Percentiles rank a stretch among this genome's conserved stretches.
phyloP scores from a whole-genome alignment of 2,113 vertebrate genomes.

The Triplophysa tibetana region DNA sequence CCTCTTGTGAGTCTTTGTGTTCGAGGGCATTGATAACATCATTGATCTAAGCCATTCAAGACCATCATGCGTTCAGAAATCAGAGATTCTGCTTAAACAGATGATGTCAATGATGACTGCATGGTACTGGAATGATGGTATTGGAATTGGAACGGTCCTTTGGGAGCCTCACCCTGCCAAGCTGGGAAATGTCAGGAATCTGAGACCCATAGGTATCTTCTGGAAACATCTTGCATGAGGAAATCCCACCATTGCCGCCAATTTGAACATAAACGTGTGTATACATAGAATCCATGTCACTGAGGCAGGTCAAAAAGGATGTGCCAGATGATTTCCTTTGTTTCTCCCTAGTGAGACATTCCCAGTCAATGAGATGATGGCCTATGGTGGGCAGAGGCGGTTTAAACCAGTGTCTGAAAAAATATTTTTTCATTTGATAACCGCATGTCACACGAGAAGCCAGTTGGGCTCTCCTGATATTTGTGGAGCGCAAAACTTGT shows the following conservation, averaged over 20 bases:
- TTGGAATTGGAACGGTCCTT: background rate
- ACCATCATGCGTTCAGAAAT: background rate
- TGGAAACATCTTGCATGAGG: conserved; percentile 67
- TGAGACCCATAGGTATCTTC: conserved; percentile 62
- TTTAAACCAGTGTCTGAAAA: conserved; percentile 48
- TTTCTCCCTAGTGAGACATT: conserved; percentile 4
- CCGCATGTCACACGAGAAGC: conserved; percentile 26
- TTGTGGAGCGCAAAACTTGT: conserved; percentile 19
- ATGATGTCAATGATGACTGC: conserved; percentile 23
- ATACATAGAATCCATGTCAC: conserved; percentile 34
- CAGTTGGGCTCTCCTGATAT: conserved; percentile 36
- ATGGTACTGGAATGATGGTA: conserved; percentile 17
- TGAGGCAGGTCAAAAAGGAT: conserved; percentile 59
- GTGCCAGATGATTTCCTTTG: background rate
- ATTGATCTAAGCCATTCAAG: conserved; percentile 25
- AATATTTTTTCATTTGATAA: conserved; percentile 56
- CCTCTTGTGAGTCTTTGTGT: conserved; percentile 49
- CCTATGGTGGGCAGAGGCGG: conserved; percentile 36
- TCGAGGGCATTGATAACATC: conserved; percentile 46
- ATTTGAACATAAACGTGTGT: conserved; percentile 11
- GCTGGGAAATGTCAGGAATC: conserved; percentile 21
- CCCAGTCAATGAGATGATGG: conserved; percentile 6
- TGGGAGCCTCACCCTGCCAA: conserved; percentile 15
- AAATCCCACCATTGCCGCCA: conserved; percentile 45
- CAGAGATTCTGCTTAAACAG: conserved; percentile 9